Evolutionary conservation across 1,140 invertebrate genomes (phyloP).

Genomic region (Neelides sp.): DNA sequence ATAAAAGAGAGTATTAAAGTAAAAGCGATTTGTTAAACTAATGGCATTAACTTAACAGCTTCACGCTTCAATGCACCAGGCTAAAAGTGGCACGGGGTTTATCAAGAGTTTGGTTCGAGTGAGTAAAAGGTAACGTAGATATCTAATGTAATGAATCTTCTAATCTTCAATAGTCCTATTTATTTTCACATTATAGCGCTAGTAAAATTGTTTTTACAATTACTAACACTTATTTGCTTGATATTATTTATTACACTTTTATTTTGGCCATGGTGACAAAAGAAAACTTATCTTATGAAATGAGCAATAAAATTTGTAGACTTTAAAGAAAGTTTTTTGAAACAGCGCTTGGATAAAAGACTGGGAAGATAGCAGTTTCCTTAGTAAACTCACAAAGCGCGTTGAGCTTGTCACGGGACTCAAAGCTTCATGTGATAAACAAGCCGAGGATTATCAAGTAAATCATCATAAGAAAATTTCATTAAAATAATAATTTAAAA

Average conservation of each 20-base stretch:
- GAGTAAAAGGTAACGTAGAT: slow-evolving; percentile 33
- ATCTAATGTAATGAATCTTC: too few species aligned
- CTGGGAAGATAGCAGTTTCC: slow-evolving; percentile 24
- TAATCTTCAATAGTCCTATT: too few species aligned
- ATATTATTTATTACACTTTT: too few species aligned
- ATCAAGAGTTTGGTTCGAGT: slow-evolving; percentile 31
- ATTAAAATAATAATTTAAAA: not conserved
- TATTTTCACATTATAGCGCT: too few species aligned
- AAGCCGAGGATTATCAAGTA: slow-evolving; percentile 34
- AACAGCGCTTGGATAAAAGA: slow-evolving; percentile 33
- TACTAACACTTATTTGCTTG: too few species aligned
- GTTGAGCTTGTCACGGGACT: slow-evolving; percentile 32
- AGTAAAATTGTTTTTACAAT: too few species aligned
- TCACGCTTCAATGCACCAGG: slow-evolving; percentile 23
- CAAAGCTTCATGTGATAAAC: slow-evolving; percentile 25
- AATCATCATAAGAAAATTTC: not conserved
- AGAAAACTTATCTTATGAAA: too few species aligned
- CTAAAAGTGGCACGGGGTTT: slow-evolving; percentile 30
- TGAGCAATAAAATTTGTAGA: too few species aligned
- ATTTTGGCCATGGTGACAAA: too few species aligned
- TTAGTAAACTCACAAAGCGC: slow-evolving; percentile 29
- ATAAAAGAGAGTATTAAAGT: too few species aligned
- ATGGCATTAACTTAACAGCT: slow-evolving; percentile 27
- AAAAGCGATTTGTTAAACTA: too few species aligned
- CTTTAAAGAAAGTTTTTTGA: too few species aligned